Conservation (phyloP, 1,140 invertebrate species). For the Tetraneura akinire region DNA sequence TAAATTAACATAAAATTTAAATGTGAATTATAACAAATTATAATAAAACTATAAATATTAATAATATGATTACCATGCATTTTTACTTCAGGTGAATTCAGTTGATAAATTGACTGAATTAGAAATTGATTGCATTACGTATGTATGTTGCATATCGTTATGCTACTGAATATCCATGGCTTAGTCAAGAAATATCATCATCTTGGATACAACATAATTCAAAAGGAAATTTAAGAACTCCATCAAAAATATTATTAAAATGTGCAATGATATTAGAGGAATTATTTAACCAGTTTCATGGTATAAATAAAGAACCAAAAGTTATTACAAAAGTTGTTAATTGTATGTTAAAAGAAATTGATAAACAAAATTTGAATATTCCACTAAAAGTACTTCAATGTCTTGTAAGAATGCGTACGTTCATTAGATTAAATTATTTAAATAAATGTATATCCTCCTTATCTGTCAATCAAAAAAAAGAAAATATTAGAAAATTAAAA, state of each 20-base stretch:
- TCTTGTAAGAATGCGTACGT: not conserved
- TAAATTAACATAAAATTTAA: too few relatives aligned
- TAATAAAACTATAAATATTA: too few relatives aligned
- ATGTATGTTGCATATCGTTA: conserved; percentile 1
- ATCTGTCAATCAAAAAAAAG: not conserved
- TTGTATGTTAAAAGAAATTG: not conserved
- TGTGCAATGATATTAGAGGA: not conserved
- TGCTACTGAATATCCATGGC: not conserved
- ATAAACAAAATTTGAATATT: not conserved
- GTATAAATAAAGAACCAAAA: not conserved
- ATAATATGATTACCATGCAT: too few relatives aligned
- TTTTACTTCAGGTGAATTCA: not conserved
- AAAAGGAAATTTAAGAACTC: not conserved
- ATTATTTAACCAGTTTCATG: not conserved
- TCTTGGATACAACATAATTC: not conserved
- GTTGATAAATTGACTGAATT: not conserved
- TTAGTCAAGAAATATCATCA: not conserved
- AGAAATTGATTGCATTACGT: not conserved
- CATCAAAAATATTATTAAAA: not conserved
- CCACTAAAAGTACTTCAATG: not conserved
- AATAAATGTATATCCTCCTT: not conserved
- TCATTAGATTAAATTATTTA: conserved; percentile 8
- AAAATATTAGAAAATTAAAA: not conserved
- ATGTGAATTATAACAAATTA: too few relatives aligned
- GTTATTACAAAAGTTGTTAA: not conserved